phyloP scores from a whole-genome alignment of 2,113 vertebrate species.

The Menura novaehollandiae region DNA sequence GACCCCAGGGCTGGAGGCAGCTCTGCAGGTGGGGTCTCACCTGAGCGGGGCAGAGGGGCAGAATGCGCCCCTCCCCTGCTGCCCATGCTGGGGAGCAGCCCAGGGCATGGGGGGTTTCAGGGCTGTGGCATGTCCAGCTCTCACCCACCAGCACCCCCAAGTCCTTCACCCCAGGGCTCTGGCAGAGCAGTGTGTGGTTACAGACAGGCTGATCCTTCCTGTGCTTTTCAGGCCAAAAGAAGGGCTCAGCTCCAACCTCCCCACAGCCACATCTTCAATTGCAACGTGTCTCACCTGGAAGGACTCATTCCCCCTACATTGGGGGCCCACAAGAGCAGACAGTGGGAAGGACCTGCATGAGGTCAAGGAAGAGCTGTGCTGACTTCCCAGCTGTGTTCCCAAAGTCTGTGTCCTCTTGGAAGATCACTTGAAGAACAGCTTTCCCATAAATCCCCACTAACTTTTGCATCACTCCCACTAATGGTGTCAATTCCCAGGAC shows the following conservation, averaged over 20 bases:
- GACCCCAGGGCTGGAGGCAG: no score
- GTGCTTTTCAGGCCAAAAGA: background rate
- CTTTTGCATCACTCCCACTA: background rate
- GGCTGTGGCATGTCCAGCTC: no score
- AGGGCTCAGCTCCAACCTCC: background rate
- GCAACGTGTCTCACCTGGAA: background rate
- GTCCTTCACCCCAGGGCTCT: no score
- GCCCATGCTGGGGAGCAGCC: no score
- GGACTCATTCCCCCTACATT: background rate
- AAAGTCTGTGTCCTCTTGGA: no score
- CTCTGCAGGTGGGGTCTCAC: no score
- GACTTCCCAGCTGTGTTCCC: no score
- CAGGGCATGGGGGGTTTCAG: no score
- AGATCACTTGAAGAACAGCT: background rate
- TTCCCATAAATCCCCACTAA: accelerated
- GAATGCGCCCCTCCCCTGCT: no score
- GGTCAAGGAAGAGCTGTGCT: no score
- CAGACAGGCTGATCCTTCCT: background rate
- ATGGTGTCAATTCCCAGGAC: accelerated
- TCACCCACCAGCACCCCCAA: no score
- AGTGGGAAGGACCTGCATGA: background rate
- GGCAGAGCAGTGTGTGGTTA: background rate
- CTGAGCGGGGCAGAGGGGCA: no score
- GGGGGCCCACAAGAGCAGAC: background rate
- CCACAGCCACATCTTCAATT: background rate